Evolutionary conservation across 2,888 invertebrate genomes (phyloP), one percentile per base, ranked within the genome.

Genomic region (Ceratothoa steindachneri): DNA sequence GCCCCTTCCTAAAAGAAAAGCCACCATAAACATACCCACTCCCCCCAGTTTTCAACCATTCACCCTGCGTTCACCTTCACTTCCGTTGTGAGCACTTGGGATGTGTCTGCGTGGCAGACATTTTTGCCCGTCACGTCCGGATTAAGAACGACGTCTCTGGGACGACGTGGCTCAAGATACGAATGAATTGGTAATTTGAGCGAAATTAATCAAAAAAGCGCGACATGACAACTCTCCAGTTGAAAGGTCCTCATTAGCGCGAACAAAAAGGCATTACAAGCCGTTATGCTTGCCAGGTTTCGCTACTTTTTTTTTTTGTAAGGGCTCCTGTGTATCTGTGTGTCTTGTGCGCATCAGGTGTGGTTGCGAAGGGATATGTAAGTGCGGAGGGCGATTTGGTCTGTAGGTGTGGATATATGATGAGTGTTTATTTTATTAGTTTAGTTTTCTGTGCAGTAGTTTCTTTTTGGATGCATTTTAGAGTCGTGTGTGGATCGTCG

Each of bases 261-360:
- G 29, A 28, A 66, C 29, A 30, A 15, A 30, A 66, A 12, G 27
- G 66, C 7, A 19, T 4, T 15, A 30, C 15, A 30, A 5, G 66
- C 5, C 28, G 7, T 55, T 24, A 15, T 24, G 12, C 9, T 28
- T 28, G 60, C 60, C 60, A 60, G 41, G 41, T 15, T 41, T 15
- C 41, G 41, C 41, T 28, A 41, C 7, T 41, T 41, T 41, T 41
- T 41, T 41, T 41, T 41, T 41, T 41, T 41, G 41, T 41, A 15
- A 41, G 28, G 60, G 9, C 28, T 12, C 27, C 9, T 15, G 60
- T 9, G 9, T 28, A 19, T n/a, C 9, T 28, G 27, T 28, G 31
- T 41, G 67, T 41, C 41, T 67, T 67, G 67, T 41, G 41, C 41
- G 67, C 41, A 19, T 3, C 24, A 67, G 28, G 31, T 29, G 67